Evolutionary conservation across 2,797 vertebrate genomes (phyloP), one percentile per base, ranked within the genome.

Genomic region (Sebastes hopkinsi): DNA sequence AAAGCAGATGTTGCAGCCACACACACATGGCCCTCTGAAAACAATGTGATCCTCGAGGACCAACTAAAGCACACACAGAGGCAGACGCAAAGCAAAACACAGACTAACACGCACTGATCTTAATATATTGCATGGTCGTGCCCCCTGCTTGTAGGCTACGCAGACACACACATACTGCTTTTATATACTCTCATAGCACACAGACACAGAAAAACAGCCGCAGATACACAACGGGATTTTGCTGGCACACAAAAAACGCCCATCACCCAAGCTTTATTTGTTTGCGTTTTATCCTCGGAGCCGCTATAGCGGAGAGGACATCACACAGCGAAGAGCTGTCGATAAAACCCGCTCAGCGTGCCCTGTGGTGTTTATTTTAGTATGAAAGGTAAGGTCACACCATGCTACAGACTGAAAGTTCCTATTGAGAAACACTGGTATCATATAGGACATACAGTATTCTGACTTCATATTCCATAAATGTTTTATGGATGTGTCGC

Each of bases 1-100:
- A 91, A 93, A 94, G 95, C 95, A 95, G 94, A 95, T 96, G 95
- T 94, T 95, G 91, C 93, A 89, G 80, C 89, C 92, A 92, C 93
- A 94, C 92, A 94, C 92, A 94, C 89, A 87, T 90, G 90, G 91
- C 85, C 92, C 88, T 94, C 87, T 89, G 93, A 94, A 92, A 94
- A 93, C 94, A 94, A 92, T 84, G 87, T 87, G 92, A 95, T 96
- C 94, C 95, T 95, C 79, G 74, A 92, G 94, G 94, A 95, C 94
- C 87, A 88, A 92, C 87, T 89, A 93, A 93, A 95, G 87, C 90
- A 56, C 81, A 77, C 69, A 71, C 72, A 82, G 65, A 81, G 75
- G 70, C 87, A 83, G 52, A 87, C 66, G 46, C 75, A 89, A 46
- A 88, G 85, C 89, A 87, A 82, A 88, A 89, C 84, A 71, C 84